A percentile compares a stretch with the other conserved stretches of the same genome.
phyloP scores from a whole-genome alignment of 2,113 vertebrate species.

The Protomyctophum bolini region DNA sequence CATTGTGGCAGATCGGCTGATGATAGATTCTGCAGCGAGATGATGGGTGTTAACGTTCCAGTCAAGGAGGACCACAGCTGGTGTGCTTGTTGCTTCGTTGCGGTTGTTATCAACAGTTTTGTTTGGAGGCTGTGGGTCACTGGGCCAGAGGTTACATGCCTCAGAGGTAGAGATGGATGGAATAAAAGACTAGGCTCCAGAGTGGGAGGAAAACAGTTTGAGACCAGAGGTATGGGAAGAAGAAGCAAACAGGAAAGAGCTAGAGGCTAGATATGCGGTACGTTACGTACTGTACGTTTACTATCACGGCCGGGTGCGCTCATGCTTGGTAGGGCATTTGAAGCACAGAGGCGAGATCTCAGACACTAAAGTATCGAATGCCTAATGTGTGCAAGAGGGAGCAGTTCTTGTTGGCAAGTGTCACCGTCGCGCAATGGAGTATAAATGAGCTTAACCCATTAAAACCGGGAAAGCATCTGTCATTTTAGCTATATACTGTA shows the following conservation, averaged over 20 bases:
- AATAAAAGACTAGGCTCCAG: conserved; percentile 35
- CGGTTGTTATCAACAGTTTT: conserved; percentile 40
- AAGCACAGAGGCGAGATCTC: conserved; percentile 38
- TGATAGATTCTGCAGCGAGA: no score
- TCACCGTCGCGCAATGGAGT: no score
- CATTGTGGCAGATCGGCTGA: no score
- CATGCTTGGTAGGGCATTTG: conserved; percentile 25
- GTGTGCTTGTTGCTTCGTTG: conserved; percentile 26
- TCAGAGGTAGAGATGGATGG: conserved; percentile 19
- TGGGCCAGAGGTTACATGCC: conserved; percentile 44
- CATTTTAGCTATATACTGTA: no score
- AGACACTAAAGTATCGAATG: no score
- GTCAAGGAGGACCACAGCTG: not conserved
- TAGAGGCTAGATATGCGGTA: conserved; percentile 54
- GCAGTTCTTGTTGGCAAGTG: no score
- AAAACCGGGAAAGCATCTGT: no score
- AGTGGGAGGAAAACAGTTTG: conserved; percentile 12
- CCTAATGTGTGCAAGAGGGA: no score
- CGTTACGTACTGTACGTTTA: no score
- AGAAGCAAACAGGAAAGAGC: conserved; percentile 45
- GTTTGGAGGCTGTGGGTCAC: conserved; percentile 24
- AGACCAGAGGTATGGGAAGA: conserved; percentile 37
- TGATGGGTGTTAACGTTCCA: no score
- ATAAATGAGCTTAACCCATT: no score
- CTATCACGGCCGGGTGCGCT: conserved; percentile 32